These are phyloP conservation scores for Pheosia gnoma DNA, from an alignment of 2,888 invertebrate species.

Conservation along the genomic window DNA sequence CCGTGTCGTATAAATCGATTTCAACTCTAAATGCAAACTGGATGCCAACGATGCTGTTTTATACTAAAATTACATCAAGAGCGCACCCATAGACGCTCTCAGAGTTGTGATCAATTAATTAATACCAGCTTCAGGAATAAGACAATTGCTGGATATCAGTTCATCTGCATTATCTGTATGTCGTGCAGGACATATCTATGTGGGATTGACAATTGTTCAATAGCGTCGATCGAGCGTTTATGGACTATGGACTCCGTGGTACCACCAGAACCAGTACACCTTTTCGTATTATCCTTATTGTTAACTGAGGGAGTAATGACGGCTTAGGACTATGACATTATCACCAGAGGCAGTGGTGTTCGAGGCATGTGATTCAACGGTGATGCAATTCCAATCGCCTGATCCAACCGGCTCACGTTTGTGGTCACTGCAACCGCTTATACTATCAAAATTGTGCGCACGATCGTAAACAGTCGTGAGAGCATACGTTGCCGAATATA, in stretches of 20 bases:
- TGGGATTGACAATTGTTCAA: conserved; percentile 30
- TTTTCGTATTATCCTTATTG: neutral
- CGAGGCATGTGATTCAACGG: conserved; percentile 33
- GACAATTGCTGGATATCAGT: too few relatives aligned
- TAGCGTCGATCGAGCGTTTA: conserved; percentile 15
- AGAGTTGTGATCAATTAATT: too few relatives aligned
- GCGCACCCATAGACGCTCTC: too few relatives aligned
- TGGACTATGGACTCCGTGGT: too few relatives aligned
- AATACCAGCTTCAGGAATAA: too few relatives aligned
- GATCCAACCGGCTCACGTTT: conserved; percentile 17
- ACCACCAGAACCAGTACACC: neutral
- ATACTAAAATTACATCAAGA: too few relatives aligned
- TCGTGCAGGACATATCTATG: too few relatives aligned
- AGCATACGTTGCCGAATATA: conserved; percentile 27
- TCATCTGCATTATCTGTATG: too few relatives aligned
- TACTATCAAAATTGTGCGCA: conserved; percentile 32
- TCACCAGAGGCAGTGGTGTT: conserved; percentile 25
- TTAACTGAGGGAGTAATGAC: conserved; percentile 3
- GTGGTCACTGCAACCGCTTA: conserved; percentile 19
- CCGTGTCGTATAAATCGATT: too few relatives aligned
- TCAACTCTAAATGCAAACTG: too few relatives aligned
- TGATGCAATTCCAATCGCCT: conserved; percentile 40
- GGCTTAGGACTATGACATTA: conserved; percentile 39
- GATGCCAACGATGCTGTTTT: too few relatives aligned
- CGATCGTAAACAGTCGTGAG: conserved; percentile 25